Evolutionary conservation across 1,140 invertebrate genomes (phyloP).

Genomic region (Aphaenogaster ashmeadi): DNA sequence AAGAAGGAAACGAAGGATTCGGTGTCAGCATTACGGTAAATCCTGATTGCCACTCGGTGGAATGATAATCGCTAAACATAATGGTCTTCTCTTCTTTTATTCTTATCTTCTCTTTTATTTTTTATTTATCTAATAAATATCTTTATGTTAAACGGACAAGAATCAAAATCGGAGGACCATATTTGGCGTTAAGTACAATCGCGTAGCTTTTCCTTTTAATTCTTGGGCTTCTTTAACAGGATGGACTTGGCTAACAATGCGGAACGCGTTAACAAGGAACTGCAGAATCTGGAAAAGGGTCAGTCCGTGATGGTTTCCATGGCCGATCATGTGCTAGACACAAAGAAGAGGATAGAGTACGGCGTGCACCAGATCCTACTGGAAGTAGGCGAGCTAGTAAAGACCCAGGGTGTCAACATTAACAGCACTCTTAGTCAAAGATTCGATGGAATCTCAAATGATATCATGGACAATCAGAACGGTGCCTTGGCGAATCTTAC

Average conservation of each 20-base stretch:
- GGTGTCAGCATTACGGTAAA: constrained; percentile 81
- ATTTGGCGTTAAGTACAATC: constrained; percentile 3
- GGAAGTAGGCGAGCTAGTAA: constrained; percentile 92
- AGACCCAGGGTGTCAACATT: constrained; percentile 89
- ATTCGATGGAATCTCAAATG: constrained; percentile 91
- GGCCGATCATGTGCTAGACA: constrained; percentile 94
- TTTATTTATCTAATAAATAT: too few relatives aligned
- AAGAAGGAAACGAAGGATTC: constrained; percentile 83
- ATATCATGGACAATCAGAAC: constrained; percentile 92
- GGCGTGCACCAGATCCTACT: constrained; percentile 94
- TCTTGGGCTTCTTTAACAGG: constrained; percentile 65
- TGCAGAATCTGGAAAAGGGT: constrained; percentile 90
- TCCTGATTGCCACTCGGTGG: constrained; percentile 39
- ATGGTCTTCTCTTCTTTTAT: background rate
- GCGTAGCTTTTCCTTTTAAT: background rate
- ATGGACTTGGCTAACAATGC: constrained; percentile 83
- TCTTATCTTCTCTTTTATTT: too few relatives aligned
- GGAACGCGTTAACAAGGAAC: constrained; percentile 84
- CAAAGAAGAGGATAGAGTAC: constrained; percentile 94
- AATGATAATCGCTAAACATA: background rate
- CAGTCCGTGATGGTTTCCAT: constrained; percentile 94
- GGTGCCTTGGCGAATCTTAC: constrained; percentile 92
- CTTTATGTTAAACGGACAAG: background rate
- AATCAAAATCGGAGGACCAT: background rate
- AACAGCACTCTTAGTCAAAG: constrained; percentile 91